Base-by-base conservation (phyloP, 2,113 vertebrate genomes). In the Lamprotornis superbus region DNA sequence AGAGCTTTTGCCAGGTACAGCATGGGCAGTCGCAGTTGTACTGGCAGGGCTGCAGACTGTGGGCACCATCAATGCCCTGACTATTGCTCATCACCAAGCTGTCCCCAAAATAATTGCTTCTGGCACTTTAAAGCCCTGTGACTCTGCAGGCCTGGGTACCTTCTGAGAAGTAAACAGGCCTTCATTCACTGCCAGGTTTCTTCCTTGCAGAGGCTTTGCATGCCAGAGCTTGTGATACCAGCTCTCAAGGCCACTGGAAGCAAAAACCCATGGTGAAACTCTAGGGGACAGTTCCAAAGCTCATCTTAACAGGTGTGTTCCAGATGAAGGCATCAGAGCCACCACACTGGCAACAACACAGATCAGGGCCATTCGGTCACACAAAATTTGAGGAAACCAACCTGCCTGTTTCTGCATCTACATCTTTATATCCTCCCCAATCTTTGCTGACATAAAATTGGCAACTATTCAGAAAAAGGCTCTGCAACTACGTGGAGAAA, bases 11-110 rank as follows among this genome's bases (percentile, higher is more conserved):
- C 40, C 5, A 2, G 27, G 73, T 60, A 17, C 73, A 91, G 33
- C 25, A 53, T 1, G 1, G 68, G 6, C 5, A 1, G 49, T 74
- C 46, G 59, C 0, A 2, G 9, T 5, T 15, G 27, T 23, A 23
- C 52, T 70, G 57, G 20, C n/a, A 53, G 63, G 20, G 13, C 63
- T 86, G 33, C 55, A 74, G 42, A 75, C 15, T 0, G 0, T 0
- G 2, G 12, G 17, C 61, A 55, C 28, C 55, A 39, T 28, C 70
- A 69, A 6, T 0, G 0, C 19, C 30, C 47, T 50, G 28, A 37
- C 59, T 42, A 1, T 10, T 2, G 2, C 42, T 81, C 35, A 19
- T 40, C 5, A 5, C 17, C 37, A 55, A 59, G 70, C 60, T 55
- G 39, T 28, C 24, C n/a, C 9, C n/a, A 57, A 31, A 83, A 37